Percentiles rank a stretch among this genome's conserved stretches.
Conservation (phyloP, 2,797 vertebrate species). For the Lacerta bilineata region DNA sequence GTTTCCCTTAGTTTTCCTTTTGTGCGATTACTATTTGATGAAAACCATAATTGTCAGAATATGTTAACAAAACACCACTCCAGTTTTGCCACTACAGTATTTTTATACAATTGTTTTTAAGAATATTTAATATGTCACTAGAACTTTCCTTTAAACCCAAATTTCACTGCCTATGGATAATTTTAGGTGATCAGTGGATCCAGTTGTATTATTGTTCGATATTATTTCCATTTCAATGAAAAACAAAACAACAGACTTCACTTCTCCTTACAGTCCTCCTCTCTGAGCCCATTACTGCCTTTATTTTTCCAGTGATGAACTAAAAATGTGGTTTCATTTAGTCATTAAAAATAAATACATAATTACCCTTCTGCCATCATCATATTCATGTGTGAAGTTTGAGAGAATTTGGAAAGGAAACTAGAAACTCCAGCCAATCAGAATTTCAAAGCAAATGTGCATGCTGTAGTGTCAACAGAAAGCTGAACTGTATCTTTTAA, state of each 20-base stretch:
- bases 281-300: neutral
- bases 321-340: neutral
- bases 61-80: too few relatives aligned
- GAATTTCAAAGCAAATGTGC: slow-evolving; percentile 20
- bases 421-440: slow-evolving; percentile 8
- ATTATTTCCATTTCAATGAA: neutral
- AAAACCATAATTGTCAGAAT: neutral
- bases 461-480: slow-evolving; percentile 26
- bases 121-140: too few relatives aligned
- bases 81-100: too few relatives aligned
- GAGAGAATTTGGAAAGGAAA: neutral
- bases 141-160: neutral
- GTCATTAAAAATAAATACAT: neutral
- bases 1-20: too few relatives aligned
- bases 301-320: neutral
- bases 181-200: neutral
- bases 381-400: neutral
- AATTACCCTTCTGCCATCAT: neutral
- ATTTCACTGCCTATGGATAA: neutral
- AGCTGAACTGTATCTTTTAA: slow-evolving; percentile 29
- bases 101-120: too few relatives aligned
- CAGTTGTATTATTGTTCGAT: neutral
- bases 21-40: neutral
- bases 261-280: neutral
- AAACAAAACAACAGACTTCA: neutral